phyloP scores from a whole-genome alignment of 2,797 vertebrate genomes.

The Anniella stebbinsi region DNA sequence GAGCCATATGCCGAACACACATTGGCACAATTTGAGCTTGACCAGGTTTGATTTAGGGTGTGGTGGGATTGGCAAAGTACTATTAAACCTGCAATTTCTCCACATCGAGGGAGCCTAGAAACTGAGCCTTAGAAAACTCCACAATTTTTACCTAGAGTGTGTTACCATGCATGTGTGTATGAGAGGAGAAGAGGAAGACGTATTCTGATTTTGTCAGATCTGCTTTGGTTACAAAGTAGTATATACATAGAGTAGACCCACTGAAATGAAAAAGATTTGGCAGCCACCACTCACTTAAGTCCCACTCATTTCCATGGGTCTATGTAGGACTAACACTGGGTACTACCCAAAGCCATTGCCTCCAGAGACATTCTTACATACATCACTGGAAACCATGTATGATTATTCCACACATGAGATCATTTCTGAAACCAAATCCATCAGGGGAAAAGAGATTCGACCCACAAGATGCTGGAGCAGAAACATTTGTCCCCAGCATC shows the following conservation, averaged over 20 bases:
- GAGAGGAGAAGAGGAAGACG: background rate
- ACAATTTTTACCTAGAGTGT: background rate
- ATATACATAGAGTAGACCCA: too few species aligned
- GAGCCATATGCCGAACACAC: background rate
- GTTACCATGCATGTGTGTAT: too few species aligned
- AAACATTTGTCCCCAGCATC: background rate
- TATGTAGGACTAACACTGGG: too few species aligned
- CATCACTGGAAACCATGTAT: background rate
- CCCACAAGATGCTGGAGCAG: background rate
- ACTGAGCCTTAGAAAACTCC: background rate
- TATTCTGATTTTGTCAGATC: background rate
- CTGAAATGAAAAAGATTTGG: too few species aligned
- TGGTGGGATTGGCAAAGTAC: background rate
- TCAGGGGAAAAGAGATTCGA: background rate
- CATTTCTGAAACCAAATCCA: background rate
- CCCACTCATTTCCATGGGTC: too few species aligned
- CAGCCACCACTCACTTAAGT: too few species aligned
- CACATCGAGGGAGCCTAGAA: background rate
- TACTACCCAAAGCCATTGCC: background rate
- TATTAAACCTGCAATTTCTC: background rate
- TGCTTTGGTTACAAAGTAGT: too few species aligned
- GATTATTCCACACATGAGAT: background rate
- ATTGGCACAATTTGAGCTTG: background rate
- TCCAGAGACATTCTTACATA: background rate
- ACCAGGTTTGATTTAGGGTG: background rate